Conservation (phyloP, 2,888 invertebrate genomes). For the Hyposoter didymator region DNA sequence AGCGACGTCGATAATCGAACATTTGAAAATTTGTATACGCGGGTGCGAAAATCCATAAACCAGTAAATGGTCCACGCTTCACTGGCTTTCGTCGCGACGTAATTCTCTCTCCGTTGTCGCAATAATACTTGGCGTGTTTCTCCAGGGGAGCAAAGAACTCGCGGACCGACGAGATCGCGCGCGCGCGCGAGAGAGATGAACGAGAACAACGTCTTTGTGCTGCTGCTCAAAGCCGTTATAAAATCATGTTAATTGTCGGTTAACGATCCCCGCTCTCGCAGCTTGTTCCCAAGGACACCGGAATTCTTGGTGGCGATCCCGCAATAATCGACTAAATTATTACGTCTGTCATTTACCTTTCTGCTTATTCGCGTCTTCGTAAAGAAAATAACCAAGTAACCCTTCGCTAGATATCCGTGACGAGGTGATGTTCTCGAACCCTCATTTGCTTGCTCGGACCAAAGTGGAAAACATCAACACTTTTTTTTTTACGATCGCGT, state of each 20-base stretch:
- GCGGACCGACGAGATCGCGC: conserved; percentile 22
- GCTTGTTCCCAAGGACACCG: conserved; percentile 74
- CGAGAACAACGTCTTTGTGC: conserved; percentile 64
- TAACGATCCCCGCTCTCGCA: conserved; percentile 74
- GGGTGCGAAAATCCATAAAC: not conserved
- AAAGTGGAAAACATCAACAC: not conserved
- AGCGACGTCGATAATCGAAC: not conserved
- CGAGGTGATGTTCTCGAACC: conserved; percentile 42
- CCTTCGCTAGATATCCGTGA: conserved; percentile 56
- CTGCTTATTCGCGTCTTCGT: conserved; percentile 24
- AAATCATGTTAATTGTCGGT: conserved; percentile 79
- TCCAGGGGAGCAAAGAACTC: conserved; percentile 62
- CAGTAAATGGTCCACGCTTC: conserved; percentile 26
- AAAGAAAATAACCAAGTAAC: conserved; percentile 35
- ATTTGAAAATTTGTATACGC: conserved; percentile 8
- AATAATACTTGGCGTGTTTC: conserved; percentile 59
- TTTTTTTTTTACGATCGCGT: conserved; percentile 56
- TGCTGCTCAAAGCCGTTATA: conserved; percentile 78
- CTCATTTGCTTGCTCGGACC: conserved; percentile 21
- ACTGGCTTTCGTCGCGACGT: conserved; percentile 13
- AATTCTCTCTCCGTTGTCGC: conserved; percentile 57
- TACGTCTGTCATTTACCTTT: conserved; percentile 38
- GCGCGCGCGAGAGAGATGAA: conserved; percentile 18
- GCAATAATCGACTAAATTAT: conserved; percentile 52
- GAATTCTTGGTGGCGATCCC: conserved; percentile 74